A percentile compares a stretch with the other conserved stretches of the same genome.
Evolutionary conservation across 2,113 vertebrate species (phyloP).

Genomic region (Petrocephalus zakoni): DNA sequence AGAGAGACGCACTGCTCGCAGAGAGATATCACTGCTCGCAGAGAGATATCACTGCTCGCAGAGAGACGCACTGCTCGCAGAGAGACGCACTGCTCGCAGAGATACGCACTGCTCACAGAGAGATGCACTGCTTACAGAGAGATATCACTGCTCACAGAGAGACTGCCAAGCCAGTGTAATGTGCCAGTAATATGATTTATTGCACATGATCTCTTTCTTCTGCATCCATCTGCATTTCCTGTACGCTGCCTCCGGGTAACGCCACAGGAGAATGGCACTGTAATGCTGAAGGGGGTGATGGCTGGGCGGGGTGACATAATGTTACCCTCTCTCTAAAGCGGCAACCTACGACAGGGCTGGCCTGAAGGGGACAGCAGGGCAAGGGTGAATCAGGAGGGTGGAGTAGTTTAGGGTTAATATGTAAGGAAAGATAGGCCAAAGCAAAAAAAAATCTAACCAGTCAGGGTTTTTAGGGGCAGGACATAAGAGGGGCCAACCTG

Average conservation of each 20-base stretch:
- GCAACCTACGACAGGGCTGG: background rate
- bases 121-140: no score
- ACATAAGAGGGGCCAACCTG: no score
- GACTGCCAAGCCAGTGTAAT: slow-evolving; percentile 39
- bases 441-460: background rate
- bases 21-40: no score
- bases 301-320: background rate
- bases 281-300: slow-evolving; percentile 39
- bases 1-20: no score
- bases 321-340: background rate
- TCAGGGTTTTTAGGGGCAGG: no score
- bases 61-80: no score
- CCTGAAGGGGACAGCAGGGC: background rate
- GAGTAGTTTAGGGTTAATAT: background rate
- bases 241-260: slow-evolving; percentile 33
- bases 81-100: no score
- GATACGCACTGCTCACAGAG: no score
- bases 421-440: background rate
- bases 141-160: slow-evolving; percentile 40
- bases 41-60: no score
- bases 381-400: background rate
- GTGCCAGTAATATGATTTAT: slow-evolving; percentile 50
- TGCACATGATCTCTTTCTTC: slow-evolving; percentile 37
- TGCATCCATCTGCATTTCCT: slow-evolving; percentile 46
- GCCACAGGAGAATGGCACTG: slow-evolving; percentile 30